Conservation (phyloP, 2,797 vertebrate species). For the Premnoplex brunnescens region DNA sequence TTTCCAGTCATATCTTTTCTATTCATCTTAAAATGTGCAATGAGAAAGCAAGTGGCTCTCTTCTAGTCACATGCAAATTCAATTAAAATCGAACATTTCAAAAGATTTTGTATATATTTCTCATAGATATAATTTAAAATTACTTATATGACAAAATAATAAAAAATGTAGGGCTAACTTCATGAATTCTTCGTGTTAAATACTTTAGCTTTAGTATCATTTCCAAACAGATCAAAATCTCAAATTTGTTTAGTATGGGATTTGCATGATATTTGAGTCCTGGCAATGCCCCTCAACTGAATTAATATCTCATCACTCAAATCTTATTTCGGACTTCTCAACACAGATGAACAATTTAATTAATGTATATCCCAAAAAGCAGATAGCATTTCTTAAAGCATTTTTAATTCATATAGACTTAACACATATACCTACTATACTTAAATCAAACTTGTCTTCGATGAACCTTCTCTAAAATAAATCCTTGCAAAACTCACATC, state of each 20-base stretch:
- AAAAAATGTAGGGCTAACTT: neutral
- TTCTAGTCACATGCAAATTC: neutral
- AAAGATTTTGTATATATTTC: neutral
- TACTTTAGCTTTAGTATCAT: neutral
- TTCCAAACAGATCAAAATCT: neutral
- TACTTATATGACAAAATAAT: neutral
- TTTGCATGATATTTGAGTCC: neutral
- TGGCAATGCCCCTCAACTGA: neutral
- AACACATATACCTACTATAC: neutral
- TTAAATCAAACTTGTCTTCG: neutral
- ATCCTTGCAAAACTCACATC: neutral
- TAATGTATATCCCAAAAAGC: neutral
- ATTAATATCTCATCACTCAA: neutral
- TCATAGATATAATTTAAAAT: neutral
- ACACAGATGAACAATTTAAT: neutral
- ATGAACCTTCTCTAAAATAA: neutral
- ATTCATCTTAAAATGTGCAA: neutral
- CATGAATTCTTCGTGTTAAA: neutral
- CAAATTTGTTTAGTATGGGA: neutral
- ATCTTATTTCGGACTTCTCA: neutral
- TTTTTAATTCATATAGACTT: neutral
- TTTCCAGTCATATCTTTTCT: constrained; percentile 19
- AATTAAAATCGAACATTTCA: constrained; percentile 15
- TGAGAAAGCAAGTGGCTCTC: neutral
- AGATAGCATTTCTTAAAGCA: neutral